phyloP scores from a whole-genome alignment of 2,888 invertebrate genomes.

The Invenusta paracnida region DNA sequence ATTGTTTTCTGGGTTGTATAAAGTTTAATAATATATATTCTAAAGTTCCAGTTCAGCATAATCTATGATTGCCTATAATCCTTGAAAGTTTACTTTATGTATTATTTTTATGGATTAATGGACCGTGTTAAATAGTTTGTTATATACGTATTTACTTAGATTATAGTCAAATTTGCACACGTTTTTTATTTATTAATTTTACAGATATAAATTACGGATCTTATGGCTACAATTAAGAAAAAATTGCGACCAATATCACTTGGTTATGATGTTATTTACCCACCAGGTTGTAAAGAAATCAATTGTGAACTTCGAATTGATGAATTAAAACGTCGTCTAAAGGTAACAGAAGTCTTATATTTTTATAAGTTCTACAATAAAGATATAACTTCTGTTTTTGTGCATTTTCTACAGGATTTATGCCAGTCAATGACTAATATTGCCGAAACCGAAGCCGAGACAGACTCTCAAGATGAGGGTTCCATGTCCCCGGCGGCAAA shows the following conservation, averaged over 20 bases:
- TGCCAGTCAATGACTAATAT: neutral
- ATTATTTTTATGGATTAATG: no score
- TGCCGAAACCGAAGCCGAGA: neutral
- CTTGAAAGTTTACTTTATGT: no score
- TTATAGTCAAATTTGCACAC: no score
- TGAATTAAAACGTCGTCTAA: constrained; percentile 85
- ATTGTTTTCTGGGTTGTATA: no score
- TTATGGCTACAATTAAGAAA: neutral
- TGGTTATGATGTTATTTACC: constrained; percentile 65
- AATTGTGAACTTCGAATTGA: constrained; percentile 89
- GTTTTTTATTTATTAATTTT: no score
- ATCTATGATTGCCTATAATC: no score
- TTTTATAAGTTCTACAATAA: no score
- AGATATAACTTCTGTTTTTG: neutral
- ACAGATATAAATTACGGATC: neutral
- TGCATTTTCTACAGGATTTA: neutral
- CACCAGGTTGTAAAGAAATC: constrained; percentile 84
- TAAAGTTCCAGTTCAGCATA: no score
- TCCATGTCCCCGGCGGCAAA: neutral
- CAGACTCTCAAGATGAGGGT: neutral
- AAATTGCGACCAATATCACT: neutral
- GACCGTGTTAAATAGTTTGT: no score
- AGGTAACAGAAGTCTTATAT: no score
- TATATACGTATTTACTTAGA: no score
- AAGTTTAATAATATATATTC: no score